Percentiles rank a stretch among this genome's conserved stretches.
phyloP scores from a whole-genome alignment of 2,113 vertebrate species.

The Scomber scombrus region DNA sequence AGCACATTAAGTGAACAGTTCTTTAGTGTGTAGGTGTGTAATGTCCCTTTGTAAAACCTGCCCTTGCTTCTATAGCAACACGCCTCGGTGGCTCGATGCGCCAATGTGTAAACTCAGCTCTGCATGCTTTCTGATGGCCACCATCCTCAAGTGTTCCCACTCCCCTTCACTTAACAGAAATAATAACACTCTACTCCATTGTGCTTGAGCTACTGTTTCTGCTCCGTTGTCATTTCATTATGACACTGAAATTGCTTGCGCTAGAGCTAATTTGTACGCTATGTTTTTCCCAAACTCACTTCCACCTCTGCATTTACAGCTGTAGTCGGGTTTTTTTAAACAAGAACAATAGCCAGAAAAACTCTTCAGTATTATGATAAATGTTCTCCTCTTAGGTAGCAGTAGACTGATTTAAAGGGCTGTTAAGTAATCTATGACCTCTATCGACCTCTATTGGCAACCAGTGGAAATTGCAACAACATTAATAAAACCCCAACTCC shows the following conservation, averaged over 20 bases:
- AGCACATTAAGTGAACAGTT: conserved; percentile 80
- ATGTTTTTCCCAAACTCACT: neutral
- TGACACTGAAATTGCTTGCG: conserved; percentile 9
- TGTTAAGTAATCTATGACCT: conserved; percentile 70
- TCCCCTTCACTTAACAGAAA: conserved; percentile 56
- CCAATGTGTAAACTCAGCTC: conserved; percentile 59
- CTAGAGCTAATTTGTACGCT: conserved; percentile 14
- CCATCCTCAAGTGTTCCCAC: conserved; percentile 73
- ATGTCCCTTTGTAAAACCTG: conserved; percentile 80
- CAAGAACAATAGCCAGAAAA: neutral
- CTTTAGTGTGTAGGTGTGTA: conserved; percentile 80
- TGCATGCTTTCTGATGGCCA: conserved; percentile 45
- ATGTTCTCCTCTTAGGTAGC: conserved; percentile 42
- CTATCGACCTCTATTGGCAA: conserved; percentile 64
- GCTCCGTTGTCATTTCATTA: conserved; percentile 44
- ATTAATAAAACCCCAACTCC: conserved; percentile 39
- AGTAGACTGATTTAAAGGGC: conserved; percentile 63
- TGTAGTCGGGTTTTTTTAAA: conserved; percentile 1
- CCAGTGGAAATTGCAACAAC: conserved; percentile 53
- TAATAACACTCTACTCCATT: conserved; percentile 53
- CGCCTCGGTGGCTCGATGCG: conserved; percentile 64
- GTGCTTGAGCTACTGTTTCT: conserved; percentile 23
- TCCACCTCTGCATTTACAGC: conserved; percentile 24
- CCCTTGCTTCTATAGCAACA: conserved; percentile 81
- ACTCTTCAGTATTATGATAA: conserved; percentile 49